Evolutionary conservation across 2,113 vertebrate species (phyloP).

Genomic region (Naja naja): DNA sequence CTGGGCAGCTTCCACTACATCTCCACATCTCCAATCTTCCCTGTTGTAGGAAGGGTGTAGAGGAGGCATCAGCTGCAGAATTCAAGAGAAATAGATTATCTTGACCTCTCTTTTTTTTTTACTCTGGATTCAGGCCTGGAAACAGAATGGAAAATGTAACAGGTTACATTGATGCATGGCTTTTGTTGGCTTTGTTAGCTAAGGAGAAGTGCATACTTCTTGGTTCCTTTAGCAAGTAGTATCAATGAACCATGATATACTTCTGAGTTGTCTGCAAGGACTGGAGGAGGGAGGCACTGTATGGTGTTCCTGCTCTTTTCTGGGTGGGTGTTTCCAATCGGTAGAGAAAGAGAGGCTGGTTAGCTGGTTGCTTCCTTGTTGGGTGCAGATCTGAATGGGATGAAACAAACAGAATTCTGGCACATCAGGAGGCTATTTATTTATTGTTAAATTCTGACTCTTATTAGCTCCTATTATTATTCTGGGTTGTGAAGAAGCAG

Average conservation of each 20-base stretch:
- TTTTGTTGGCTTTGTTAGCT: neutral
- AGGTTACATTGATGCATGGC: neutral
- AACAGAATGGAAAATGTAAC: neutral
- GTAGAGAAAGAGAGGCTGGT: neutral
- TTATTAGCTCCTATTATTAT: neutral
- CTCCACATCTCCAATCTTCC: neutral
- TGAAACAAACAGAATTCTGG: neutral
- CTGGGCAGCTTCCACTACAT: neutral
- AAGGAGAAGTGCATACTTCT: neutral
- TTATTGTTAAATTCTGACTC: neutral
- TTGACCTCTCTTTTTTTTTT: neutral
- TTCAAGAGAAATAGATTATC: neutral
- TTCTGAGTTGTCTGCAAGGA: neutral
- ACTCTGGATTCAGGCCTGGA: neutral
- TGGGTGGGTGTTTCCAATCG: neutral
- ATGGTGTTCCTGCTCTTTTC: neutral
- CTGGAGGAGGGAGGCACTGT: neutral
- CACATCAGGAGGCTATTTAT: neutral
- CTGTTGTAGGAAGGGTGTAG: neutral
- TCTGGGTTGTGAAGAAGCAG: neutral
- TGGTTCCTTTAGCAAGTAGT: neutral
- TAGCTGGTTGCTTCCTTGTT: neutral
- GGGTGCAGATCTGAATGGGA: neutral
- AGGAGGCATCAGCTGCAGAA: neutral
- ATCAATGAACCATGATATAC: neutral